phyloP scores from a whole-genome alignment of 2,797 vertebrate species.

The Liasis olivaceus region DNA sequence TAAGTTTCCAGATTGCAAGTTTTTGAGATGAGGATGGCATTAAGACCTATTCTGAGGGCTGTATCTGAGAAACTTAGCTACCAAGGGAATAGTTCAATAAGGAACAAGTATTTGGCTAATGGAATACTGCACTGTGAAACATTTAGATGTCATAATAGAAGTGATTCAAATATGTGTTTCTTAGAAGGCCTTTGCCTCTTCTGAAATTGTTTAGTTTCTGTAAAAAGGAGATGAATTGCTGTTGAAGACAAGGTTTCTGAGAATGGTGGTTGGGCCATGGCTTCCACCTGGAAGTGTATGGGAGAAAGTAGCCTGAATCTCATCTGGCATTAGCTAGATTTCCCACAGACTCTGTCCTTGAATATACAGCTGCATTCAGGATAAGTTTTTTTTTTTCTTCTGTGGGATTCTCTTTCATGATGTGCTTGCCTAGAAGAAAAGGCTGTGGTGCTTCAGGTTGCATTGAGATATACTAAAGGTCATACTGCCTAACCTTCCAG shows the following conservation, averaged over 20 bases:
- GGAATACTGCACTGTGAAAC: constrained; percentile 15
- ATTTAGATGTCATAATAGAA: not conserved
- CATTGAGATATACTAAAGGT: not conserved
- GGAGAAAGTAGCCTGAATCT: not conserved
- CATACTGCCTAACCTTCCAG: not conserved
- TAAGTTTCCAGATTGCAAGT: not conserved
- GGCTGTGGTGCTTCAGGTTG: not conserved
- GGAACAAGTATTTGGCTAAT: constrained; percentile 41
- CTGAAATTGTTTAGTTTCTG: not conserved
- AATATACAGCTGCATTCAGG: not conserved
- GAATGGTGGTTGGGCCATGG: no score
- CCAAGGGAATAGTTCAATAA: constrained; percentile 41
- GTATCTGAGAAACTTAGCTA: constrained; percentile 46
- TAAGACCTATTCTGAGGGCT: constrained; percentile 42
- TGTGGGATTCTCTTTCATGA: no score
- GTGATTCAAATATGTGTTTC: not conserved
- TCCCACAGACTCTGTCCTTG: not conserved
- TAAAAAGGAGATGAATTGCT: constrained; percentile 1
- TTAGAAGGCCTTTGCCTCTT: not conserved
- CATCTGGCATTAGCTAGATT: not conserved
- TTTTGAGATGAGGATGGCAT: not conserved
- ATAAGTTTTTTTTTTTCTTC: not conserved
- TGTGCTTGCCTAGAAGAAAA: not conserved
- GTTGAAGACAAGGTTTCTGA: not conserved
- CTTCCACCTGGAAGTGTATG: not conserved